A percentile compares a stretch with the other conserved stretches of the same genome.
Evolutionary conservation across 2,797 vertebrate species (phyloP).

Genomic region (Staurois parvus): DNA sequence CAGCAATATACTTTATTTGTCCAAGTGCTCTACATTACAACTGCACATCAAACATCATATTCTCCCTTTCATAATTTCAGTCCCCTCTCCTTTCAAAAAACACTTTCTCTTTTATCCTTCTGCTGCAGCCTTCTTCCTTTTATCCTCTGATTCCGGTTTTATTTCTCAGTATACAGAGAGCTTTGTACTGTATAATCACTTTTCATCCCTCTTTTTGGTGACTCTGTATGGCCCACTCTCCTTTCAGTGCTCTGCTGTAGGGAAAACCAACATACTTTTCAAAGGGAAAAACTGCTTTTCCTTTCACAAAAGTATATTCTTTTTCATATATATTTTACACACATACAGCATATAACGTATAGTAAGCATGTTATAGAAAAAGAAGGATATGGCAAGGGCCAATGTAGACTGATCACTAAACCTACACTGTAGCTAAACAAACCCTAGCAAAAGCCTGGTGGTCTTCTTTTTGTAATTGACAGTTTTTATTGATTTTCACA

Average conservation of each 20-base stretch:
- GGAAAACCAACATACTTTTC: too few relatives aligned
- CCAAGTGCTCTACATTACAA: slow-evolving; percentile 1
- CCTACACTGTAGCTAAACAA: too few relatives aligned
- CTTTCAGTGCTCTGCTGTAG: neutral
- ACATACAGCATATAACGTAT: neutral
- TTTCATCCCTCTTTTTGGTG: neutral
- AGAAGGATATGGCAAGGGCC: too few relatives aligned
- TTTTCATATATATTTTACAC: neutral
- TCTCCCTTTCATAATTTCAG: slow-evolving; percentile 31
- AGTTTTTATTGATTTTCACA: too few relatives aligned
- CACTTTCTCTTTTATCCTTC: slow-evolving; percentile 22
- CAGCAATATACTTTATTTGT: slow-evolving; percentile 29
- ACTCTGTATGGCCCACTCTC: neutral
- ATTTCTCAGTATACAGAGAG: neutral
- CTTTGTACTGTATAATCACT: slow-evolving; percentile 6
- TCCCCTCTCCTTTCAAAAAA: slow-evolving; percentile 2
- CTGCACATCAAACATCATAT: slow-evolving; percentile 47
- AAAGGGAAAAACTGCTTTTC: neutral
- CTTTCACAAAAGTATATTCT: neutral
- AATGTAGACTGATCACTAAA: too few relatives aligned
- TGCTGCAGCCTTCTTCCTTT: slow-evolving; percentile 19
- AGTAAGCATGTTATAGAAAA: too few relatives aligned
- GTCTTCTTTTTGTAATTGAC: too few relatives aligned
- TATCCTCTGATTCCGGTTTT: slow-evolving; percentile 29
- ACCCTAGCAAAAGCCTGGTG: too few relatives aligned